Percentiles rank a stretch among this genome's conserved stretches.
Conservation (phyloP, 2,113 vertebrate species). For the Trematocara nigrifrons region DNA sequence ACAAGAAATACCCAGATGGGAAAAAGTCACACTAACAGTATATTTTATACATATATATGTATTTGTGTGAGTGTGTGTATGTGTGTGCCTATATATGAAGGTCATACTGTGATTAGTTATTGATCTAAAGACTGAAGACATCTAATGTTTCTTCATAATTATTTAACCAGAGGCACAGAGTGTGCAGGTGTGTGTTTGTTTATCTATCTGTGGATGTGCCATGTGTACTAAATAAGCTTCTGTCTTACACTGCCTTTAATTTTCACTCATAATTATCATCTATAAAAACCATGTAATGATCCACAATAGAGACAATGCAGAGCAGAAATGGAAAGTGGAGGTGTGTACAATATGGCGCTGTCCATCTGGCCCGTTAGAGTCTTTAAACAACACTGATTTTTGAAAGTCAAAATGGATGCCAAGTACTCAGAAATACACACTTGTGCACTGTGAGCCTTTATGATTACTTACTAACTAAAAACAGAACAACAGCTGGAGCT, state of each 20-base stretch:
- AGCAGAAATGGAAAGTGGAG: background rate
- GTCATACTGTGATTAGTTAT: constrained; percentile 52
- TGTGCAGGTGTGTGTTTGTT: background rate
- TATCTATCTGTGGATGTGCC: background rate
- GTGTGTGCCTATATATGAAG: background rate
- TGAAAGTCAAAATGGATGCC: background rate
- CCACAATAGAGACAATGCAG: background rate
- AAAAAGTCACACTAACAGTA: background rate
- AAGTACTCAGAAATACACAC: background rate
- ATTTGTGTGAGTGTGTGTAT: background rate
- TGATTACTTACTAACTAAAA: background rate
- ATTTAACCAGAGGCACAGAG: background rate
- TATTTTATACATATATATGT: background rate
- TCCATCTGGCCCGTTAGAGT: background rate
- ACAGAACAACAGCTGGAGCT: background rate
- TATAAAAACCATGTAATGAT: background rate
- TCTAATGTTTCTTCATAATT: constrained; percentile 27
- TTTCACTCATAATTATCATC: background rate
- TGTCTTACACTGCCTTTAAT: background rate
- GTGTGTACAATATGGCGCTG: background rate
- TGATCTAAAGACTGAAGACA: constrained; percentile 18
- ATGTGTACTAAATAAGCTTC: background rate
- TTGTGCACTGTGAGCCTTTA: background rate
- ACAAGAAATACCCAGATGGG: background rate
- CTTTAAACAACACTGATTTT: background rate